Base-by-base conservation (phyloP, 2,797 vertebrate genomes). In the Scarus forsteni region DNA sequence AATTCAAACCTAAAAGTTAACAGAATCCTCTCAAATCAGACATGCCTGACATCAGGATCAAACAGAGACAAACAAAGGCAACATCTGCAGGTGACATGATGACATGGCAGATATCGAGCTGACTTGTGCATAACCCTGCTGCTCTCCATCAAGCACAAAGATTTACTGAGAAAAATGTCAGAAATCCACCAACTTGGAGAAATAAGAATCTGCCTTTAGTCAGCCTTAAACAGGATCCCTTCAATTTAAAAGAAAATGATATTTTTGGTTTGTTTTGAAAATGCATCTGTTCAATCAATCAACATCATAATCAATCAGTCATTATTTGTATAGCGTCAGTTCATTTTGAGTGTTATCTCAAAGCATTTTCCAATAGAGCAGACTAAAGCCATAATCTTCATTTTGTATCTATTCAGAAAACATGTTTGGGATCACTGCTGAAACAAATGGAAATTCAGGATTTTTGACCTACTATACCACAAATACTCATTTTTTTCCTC, bases 121-220 rank as follows among this genome's bases (percentile, higher is more conserved):
- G 49, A 78, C 59, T 58, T 58, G 57, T 57, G 52, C 10, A 42
- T 54, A 60, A 70, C 53, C 66, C 51, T 0, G 15, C 56, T 45
- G 34, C 36, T 53, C 14, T 27, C 7, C 42, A 12, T n/a, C 36
- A 2, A 52, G 39, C 9, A 39, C 34, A 15, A 34, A 52, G 45
- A 70, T 56, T 43, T 65, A 39, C 8, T 62, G 7, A 14, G 13
- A 42, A 8, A 27, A 18, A 10, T 8, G 16, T 35, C 35, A 14
- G 39, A 12, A 12, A 54, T 10, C 8, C 27, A 40, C 42, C 3
- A 36, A n/a, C 8, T 45, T 56, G 4, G n/a, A 36, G 12, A 12
- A 39, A 13, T 15, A 18, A 18, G 1, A 8, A 52, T 1, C 12
- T 15, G 34, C 18, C 34, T 5, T 46, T 45, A 45, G 6, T 0